Evolutionary conservation across 2,888 invertebrate species (phyloP), one percentile per base, ranked within the genome.

Genomic region (Diarsia dahlii): DNA sequence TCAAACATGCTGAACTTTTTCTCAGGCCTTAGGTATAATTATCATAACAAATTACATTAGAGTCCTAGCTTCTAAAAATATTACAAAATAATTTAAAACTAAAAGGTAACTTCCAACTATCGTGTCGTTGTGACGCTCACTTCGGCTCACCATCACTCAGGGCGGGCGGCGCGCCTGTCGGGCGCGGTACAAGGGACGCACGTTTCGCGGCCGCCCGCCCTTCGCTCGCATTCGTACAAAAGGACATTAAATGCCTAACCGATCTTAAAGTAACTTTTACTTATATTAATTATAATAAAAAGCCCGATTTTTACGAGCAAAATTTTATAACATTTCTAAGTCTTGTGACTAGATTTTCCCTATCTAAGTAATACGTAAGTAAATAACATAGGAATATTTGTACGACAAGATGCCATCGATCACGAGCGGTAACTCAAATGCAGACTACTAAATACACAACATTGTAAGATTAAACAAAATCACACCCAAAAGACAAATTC

Each of bases 381-480:
- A 95, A 95, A 95, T 95, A 96, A 96, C 95, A 95, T 96, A 96
- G 96, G 96, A 96, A 96, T 96, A 96, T 96, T 96, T 96, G 96
- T 96, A 96, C 96, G 96, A 96, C 95, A 95, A 96, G 96, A 96
- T 96, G 96, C 96, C 96, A 96, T 95, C 94, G 94, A 96, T 96
- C 95, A 96, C 96, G 95, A 96, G 95, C 95, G 96, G 96, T 96
- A 96, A 96, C 96, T 96, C 95, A 96, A 96, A 96, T 96, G 96
- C 96, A 95, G 94, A 96, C 95, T 95, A 94, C 92, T 95, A 94
- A 94, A 92, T 95, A 95, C 93, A 95, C 93, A 94, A 94, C 93
- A 93, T 92, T 92, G 92, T 91, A 94, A 92, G 90, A 92, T 92
- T 91, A 94, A 95, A 96, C 92, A 90, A 94, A 96, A 96, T 95